phyloP scores from a whole-genome alignment of 30 jellyfish, hydroid and myxozoan species.

The Cassiopea andromeda region DNA sequence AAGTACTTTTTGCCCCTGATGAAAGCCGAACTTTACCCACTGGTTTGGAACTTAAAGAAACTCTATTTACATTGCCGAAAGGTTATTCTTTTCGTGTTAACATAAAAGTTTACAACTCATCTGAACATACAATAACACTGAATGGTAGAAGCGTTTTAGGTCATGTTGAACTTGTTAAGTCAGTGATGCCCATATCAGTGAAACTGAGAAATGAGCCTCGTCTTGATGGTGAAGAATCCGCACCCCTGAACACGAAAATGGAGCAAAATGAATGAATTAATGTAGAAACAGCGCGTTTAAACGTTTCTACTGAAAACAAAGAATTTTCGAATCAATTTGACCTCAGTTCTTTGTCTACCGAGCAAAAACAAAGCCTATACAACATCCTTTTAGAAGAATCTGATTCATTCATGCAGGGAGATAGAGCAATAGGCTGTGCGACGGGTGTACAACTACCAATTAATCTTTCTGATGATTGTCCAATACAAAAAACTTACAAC shows the following conservation, averaged over 20 bases:
- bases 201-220: neutral
- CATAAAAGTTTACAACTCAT: slow-evolving; percentile 19
- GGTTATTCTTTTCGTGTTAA: slow-evolving; percentile 29
- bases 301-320: neutral
- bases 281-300: neutral
- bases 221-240: neutral
- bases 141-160: neutral
- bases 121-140: slow-evolving; percentile 23
- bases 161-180: neutral
- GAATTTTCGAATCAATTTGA: neutral
- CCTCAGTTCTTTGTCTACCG: neutral
- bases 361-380: neutral
- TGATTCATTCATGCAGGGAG: neutral
- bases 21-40: slow-evolving; percentile 36
- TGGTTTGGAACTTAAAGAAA: slow-evolving; percentile 35
- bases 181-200: neutral
- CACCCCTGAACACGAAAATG: neutral
- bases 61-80: slow-evolving; percentile 18
- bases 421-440: slow-evolving; percentile 28
- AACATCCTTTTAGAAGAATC: neutral
- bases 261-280: neutral
- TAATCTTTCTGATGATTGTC: slow-evolving; percentile 12
- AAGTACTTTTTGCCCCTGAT: slow-evolving; percentile 29
- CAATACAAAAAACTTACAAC: slow-evolving; percentile 18
- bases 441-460: slow-evolving; percentile 28